Evolutionary conservation across 2,113 vertebrate genomes (phyloP).

Genomic region (Myrmecobius fasciatus): DNA sequence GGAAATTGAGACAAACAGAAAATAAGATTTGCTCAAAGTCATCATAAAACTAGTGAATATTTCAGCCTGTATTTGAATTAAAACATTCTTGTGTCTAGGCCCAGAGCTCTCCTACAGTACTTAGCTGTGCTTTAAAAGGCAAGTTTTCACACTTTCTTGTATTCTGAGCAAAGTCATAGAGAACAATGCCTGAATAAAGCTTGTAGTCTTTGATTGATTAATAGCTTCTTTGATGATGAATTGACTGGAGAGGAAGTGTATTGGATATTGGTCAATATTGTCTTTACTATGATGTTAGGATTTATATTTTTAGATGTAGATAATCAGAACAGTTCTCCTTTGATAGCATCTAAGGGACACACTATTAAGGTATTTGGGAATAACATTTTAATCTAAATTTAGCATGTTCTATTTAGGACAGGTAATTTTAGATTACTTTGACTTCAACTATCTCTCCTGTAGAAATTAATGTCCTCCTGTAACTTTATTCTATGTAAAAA

Average conservation of each 20-base stretch:
- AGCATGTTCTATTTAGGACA: not conserved
- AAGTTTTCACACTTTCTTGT: not conserved
- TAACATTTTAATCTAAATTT: not conserved
- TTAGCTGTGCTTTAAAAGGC: not conserved
- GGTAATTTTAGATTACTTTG: constrained; percentile 37
- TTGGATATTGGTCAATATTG: not conserved
- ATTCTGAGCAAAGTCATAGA: not conserved
- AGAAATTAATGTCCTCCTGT: constrained; percentile 28
- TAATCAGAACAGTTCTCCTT: not conserved
- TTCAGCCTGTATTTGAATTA: not conserved
- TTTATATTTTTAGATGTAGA: not conserved
- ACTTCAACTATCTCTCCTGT: not conserved
- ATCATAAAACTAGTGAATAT: not conserved
- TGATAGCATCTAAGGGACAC: not conserved
- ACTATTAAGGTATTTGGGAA: not conserved
- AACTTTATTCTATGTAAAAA: constrained; percentile 31
- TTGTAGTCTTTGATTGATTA: not conserved
- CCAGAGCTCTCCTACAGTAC: not conserved
- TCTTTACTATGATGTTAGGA: not conserved
- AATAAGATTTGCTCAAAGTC: not conserved
- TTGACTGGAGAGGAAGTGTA: not conserved
- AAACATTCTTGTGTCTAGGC: not conserved
- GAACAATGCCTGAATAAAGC: not conserved
- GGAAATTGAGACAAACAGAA: not conserved
- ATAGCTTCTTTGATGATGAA: not conserved